phyloP scores from a whole-genome alignment of 2,113 vertebrate species.

The Mastomys coucha region DNA sequence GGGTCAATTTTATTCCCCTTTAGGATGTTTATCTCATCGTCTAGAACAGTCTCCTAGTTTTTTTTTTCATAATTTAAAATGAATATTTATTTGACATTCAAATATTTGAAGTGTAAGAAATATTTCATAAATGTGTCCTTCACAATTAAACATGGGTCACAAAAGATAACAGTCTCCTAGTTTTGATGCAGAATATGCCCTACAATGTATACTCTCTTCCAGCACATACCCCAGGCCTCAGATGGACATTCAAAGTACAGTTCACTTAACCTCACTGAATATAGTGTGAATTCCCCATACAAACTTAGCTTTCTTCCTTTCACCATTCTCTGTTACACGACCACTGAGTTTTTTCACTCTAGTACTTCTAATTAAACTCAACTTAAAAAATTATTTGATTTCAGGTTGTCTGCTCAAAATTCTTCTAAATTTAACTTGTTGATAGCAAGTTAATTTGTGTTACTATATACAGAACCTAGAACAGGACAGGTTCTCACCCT shows the following conservation, averaged over 20 bases:
- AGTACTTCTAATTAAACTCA: background rate
- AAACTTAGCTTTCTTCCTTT: background rate
- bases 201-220: background rate
- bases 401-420: background rate
- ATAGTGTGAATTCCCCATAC: background rate
- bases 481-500: background rate
- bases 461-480: background rate
- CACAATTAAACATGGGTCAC: background rate
- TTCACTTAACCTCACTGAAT: background rate
- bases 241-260: background rate
- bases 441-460: background rate
- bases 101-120: background rate
- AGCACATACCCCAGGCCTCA: background rate
- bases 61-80: background rate
- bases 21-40: background rate
- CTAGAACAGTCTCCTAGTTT: background rate
- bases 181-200: background rate
- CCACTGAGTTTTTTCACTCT: constrained; percentile 12
- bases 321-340: background rate
- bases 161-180: background rate
- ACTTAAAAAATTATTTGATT: background rate
- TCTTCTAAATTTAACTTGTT: background rate
- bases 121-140: background rate
- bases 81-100: background rate
- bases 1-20: background rate